phyloP scores from a whole-genome alignment of 2,113 vertebrate genomes.

The Promerops cafer region DNA sequence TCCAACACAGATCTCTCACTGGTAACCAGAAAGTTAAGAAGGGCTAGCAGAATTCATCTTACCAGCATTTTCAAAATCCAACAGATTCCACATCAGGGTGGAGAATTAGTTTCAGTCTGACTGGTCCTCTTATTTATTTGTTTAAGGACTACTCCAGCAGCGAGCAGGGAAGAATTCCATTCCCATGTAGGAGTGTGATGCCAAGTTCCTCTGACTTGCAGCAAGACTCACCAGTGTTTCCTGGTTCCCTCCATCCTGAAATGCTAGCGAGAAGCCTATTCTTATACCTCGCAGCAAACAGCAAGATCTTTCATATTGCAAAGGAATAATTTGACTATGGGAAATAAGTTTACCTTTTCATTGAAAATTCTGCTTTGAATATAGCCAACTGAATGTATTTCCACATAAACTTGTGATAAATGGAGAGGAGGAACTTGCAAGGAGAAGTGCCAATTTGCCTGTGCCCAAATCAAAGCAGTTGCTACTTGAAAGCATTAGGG shows the following conservation, averaged over 20 bases:
- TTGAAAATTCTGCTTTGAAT: background rate
- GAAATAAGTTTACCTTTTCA: conserved; percentile 14
- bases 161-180: background rate
- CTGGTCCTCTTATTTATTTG: conserved; percentile 14
- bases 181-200: background rate
- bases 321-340: conserved; percentile 2
- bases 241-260: background rate
- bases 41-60: background rate
- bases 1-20: background rate
- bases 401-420: background rate
- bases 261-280: background rate
- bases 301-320: background rate
- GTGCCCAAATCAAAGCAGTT: background rate
- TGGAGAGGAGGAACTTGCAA: background rate
- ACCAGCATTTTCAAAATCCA: background rate
- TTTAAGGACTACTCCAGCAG: background rate
- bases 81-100: conserved; percentile 6
- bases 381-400: background rate
- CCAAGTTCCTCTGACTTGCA: background rate
- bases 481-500: background rate
- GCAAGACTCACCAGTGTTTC: background rate
- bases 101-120: conserved; percentile 1
- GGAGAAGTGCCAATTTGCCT: conserved; percentile 35
- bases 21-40: background rate
- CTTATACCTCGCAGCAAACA: conserved; percentile 1